Evolutionary conservation across 1,140 invertebrate species (phyloP).

Genomic region (Venturia canescens): DNA sequence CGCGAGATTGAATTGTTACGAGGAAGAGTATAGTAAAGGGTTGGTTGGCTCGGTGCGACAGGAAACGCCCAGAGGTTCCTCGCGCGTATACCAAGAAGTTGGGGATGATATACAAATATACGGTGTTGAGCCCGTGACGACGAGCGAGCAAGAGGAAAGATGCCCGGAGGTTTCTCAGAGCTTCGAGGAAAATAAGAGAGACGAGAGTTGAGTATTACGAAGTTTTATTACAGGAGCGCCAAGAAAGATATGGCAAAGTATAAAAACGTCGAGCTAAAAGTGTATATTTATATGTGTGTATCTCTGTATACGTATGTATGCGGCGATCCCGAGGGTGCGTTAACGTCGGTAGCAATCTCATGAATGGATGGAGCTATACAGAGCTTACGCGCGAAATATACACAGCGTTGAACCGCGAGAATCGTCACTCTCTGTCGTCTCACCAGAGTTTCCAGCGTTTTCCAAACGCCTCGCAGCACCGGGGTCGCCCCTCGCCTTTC

Average conservation of each 20-base stretch:
- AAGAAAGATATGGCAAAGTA: constrained; percentile 32
- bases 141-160: background rate
- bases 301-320: background rate
- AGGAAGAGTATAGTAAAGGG: background rate
- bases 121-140: background rate
- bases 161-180: constrained; percentile 10
- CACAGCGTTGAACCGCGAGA: constrained; percentile 35
- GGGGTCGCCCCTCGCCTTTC: background rate
- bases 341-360: constrained; percentile 43
- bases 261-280: constrained; percentile 26
- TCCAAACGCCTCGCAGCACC: background rate
- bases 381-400: background rate
- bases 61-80: background rate
- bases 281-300: constrained; percentile 1
- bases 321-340: constrained; percentile 32
- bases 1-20: constrained; percentile 39
- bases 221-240: constrained; percentile 33
- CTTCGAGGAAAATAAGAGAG: constrained; percentile 5
- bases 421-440: constrained; percentile 46
- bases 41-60: background rate
- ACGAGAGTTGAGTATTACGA: constrained; percentile 33
- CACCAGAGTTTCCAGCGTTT: background rate
- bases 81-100: constrained; percentile 28
- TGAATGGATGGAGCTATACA: constrained; percentile 35
- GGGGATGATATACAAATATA: constrained; percentile 23